Evolutionary conservation across 37 sponge, comb jelly and placozoan genomes (phyloP).

Genomic region (Diacarnus erythraeanus): DNA sequence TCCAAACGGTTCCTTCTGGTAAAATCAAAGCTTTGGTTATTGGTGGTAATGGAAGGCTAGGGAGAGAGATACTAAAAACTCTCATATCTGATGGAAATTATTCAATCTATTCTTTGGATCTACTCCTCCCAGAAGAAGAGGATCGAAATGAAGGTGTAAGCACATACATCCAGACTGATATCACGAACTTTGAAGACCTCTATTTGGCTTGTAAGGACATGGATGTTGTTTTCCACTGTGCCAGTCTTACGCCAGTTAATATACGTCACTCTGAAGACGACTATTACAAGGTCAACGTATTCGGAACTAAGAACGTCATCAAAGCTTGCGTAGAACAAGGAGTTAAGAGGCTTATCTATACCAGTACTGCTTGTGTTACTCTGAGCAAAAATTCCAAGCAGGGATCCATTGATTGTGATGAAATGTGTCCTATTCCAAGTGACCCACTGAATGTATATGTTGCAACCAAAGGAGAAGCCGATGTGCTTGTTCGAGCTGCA

Average conservation of each 20-base stretch:
- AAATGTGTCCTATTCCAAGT: conserved; percentile 27
- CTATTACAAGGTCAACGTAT: conserved; percentile 15
- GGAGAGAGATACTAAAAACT: conserved; percentile 19
- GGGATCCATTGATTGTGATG: conserved; percentile 17
- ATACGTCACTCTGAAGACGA: neutral
- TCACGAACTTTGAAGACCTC: conserved; percentile 35
- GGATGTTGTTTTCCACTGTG: conserved; percentile 59
- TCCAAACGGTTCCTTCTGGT: neutral
- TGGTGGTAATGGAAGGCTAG: conserved; percentile 45
- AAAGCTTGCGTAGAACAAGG: conserved; percentile 26
- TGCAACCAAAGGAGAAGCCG: conserved; percentile 30
- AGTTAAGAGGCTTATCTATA: conserved; percentile 60
- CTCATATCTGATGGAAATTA: conserved; percentile 58
- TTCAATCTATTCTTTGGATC: conserved; percentile 48
- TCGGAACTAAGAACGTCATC: conserved; percentile 49
- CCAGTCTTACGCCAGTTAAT: conserved; percentile 6
- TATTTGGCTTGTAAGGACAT: conserved; percentile 10
- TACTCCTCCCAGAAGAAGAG: conserved; percentile 38
- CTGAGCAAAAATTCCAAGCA: conserved; percentile 22
- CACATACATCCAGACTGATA: conserved; percentile 50
- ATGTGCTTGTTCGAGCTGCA: conserved; percentile 31
- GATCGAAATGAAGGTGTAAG: conserved; percentile 25
- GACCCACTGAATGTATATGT: conserved; percentile 15
- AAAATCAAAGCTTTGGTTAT: conserved; percentile 39
- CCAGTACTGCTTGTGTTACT: conserved; percentile 22